These are phyloP conservation scores for Cylloceria caligata DNA, from an alignment of 2,888 invertebrate species.

Conservation along the genomic window DNA sequence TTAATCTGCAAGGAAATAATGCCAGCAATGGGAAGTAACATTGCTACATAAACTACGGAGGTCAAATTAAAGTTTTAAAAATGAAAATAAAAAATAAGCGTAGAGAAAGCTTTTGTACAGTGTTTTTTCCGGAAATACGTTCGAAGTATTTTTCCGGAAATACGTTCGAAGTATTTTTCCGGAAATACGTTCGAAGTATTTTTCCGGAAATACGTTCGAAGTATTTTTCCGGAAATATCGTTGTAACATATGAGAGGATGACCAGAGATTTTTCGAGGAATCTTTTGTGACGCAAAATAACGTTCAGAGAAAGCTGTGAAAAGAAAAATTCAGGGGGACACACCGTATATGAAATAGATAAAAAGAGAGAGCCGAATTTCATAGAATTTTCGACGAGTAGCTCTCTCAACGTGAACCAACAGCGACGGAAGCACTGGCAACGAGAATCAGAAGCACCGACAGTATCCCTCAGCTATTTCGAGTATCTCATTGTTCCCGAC, in stretches of 20 bases:
- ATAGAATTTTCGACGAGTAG: conserved; percentile 14
- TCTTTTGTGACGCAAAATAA: conserved; percentile 3
- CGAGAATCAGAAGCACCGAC: conserved; percentile 28
- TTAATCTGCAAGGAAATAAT: background rate
- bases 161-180: too few species aligned
- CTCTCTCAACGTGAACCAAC: conserved; percentile 20
- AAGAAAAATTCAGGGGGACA: background rate
- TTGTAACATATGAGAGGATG: conserved; percentile 7
- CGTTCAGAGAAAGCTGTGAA: conserved; percentile 3
- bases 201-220: too few species aligned
- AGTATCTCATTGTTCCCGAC: conserved; percentile 41
- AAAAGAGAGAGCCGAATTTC: conserved; percentile 29
- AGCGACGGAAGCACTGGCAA: background rate
- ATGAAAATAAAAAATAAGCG: background rate
- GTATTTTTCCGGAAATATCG: too few species aligned
- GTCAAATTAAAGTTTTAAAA: background rate
- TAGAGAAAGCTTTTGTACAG: background rate
- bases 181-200: too few species aligned
- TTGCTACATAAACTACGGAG: background rate
- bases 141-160: too few species aligned
- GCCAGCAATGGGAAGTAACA: background rate
- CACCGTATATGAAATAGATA: conserved; percentile 2
- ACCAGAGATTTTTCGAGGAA: conserved; percentile 14
- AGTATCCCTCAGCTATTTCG: conserved; percentile 37
- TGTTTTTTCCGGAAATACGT: conserved; percentile 15